Percentiles rank a stretch among this genome's conserved stretches.
Conservation (phyloP, 2,113 vertebrate species). For the Edolisoma coerulescens region DNA sequence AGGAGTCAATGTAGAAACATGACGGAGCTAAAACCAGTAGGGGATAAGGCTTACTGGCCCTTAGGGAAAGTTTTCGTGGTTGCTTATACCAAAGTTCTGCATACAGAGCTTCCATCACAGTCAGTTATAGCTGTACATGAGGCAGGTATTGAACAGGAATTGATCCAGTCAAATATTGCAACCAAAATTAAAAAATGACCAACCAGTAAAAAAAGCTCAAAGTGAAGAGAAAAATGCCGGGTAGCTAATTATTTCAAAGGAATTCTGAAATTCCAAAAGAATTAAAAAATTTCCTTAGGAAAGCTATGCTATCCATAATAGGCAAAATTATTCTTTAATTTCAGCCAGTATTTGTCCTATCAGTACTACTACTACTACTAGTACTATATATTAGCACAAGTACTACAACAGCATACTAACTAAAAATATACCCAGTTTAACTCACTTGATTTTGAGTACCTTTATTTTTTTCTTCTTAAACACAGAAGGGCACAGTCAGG, state of each 20-base stretch:
- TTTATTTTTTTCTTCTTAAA: background rate
- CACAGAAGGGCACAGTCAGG: background rate
- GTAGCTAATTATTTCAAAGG: background rate
- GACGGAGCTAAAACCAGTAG: background rate
- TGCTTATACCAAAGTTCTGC: background rate
- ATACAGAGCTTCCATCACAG: background rate
- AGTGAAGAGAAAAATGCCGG: background rate
- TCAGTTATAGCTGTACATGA: background rate
- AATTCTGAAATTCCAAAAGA: background rate
- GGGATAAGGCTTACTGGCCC: background rate
- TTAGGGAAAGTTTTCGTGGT: background rate
- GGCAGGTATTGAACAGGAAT: background rate
- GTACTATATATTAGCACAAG: background rate
- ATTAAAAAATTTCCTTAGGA: background rate
- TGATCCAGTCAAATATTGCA: background rate
- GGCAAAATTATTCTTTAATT: background rate
- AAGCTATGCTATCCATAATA: background rate
- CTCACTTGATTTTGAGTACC: background rate
- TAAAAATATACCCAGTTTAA: background rate
- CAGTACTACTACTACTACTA: background rate
- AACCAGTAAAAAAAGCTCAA: background rate
- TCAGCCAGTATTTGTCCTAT: background rate
- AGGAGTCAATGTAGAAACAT: background rate
- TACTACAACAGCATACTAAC: background rate
- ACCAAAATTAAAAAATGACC: background rate